A percentile compares a stretch with the other conserved stretches of the same genome.
Evolutionary conservation across 2,113 vertebrate species (phyloP).

Genomic region (Cyphomyrus discorhynchus): DNA sequence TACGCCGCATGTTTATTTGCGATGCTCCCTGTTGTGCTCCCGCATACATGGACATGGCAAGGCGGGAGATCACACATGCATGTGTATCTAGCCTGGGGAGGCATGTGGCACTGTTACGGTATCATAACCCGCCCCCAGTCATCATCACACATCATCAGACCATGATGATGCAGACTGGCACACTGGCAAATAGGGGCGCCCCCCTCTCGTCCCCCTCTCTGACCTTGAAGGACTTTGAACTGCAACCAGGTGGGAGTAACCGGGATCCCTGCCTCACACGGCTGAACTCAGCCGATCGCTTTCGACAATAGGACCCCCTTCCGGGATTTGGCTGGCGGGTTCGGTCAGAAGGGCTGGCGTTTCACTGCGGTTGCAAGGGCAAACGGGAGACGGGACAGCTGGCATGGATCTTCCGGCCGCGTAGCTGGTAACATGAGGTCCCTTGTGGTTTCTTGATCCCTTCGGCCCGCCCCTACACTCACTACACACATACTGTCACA

Average conservation of each 20-base stretch:
- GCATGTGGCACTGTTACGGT: background rate
- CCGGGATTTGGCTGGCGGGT: conserved; percentile 6
- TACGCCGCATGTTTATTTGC: background rate
- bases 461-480: conserved; percentile 9
- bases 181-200: background rate
- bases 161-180: background rate
- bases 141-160: background rate
- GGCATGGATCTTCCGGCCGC: background rate
- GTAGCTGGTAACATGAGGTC: background rate
- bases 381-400: conserved; percentile 16
- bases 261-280: conserved; percentile 21
- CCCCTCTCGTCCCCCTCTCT: background rate
- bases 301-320: conserved; percentile 18
- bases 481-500: background rate
- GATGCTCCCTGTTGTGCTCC: background rate
- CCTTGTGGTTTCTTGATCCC: background rate
- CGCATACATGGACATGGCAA: background rate
- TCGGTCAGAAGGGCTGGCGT: conserved; percentile 14
- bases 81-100: background rate
- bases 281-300: conserved; percentile 14
- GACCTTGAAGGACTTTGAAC: conserved; percentile 43
- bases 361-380: conserved; percentile 19
- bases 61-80: background rate
- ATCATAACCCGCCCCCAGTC: background rate
- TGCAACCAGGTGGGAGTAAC: conserved; percentile 24